Percentiles rank a stretch among this genome's conserved stretches.
phyloP scores from a whole-genome alignment of 1,140 invertebrate species.

The Hyphantria cunea region DNA sequence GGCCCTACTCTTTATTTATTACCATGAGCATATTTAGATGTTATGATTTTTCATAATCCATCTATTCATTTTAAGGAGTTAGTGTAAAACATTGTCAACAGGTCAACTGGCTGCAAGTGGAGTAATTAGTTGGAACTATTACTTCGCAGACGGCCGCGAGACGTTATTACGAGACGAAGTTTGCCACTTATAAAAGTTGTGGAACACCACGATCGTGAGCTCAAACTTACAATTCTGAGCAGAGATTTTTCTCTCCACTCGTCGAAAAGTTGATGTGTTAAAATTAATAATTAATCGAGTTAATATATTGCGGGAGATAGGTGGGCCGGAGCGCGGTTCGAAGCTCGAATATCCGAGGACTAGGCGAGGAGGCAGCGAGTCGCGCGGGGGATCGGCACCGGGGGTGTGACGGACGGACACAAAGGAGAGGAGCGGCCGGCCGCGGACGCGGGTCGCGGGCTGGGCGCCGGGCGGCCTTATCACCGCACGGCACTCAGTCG shows the following conservation, averaged over 20 bases:
- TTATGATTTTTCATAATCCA: constrained; percentile 4
- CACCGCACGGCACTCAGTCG: constrained; percentile 69
- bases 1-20: constrained; percentile 11
- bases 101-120: constrained; percentile 37
- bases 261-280: constrained; percentile 62
- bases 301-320: constrained; percentile 73
- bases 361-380: constrained; percentile 41
- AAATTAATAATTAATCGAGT: constrained; percentile 70
- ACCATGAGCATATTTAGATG: constrained; percentile 14
- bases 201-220: constrained; percentile 22
- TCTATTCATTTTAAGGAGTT: constrained; percentile 12
- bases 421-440: constrained; percentile 73
- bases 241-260: constrained; percentile 41
- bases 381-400: constrained; percentile 36
- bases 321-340: constrained; percentile 46
- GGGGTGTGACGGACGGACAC: constrained; percentile 59
- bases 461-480: constrained; percentile 60
- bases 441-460: constrained; percentile 59
- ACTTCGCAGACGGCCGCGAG: constrained; percentile 56
- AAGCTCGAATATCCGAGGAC: constrained; percentile 30
- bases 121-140: constrained; percentile 52
- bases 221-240: constrained; percentile 26
- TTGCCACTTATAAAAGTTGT: constrained; percentile 55
- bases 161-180: constrained; percentile 59
- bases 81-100: constrained; percentile 32